Base-by-base conservation (phyloP, 2,113 vertebrate species). In the Lutjanus erythropterus region DNA sequence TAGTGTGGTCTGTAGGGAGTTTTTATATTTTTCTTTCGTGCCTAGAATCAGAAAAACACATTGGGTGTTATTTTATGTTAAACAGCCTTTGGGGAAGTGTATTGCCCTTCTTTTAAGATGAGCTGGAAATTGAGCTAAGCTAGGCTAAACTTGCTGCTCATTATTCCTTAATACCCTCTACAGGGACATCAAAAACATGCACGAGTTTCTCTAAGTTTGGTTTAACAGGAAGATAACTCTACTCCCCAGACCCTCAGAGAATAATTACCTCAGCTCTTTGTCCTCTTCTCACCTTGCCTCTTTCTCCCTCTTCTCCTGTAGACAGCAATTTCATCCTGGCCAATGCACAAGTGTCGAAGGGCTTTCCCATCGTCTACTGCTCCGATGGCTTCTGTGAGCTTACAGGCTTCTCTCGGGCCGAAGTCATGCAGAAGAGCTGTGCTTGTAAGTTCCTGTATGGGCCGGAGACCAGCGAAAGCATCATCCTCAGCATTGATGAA, bases 371-470 rank as follows among this genome's bases (percentile, higher is more conserved):
- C 62, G 98, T 99, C 90, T 99, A 99, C 94, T 99, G 98, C 92
- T 99, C 98, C 0, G 98, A 99, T 97, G 98, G 98, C 93, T 99
- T 99, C 96, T 99, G 98, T 41, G 98, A 99, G 83, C 97, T 99
- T 74, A 96, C 97, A 50, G 97, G 98, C 56, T 99, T 97, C 91
- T 96, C 97, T 55, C 95, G 98, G 69, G 97, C 96, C 0, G 98
- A 99, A 94, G 98, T 99, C 92, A 99, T 99, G 98, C 98, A 99
- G 94, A 98, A 98, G 94, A 98, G 97, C 87, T 99, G 98, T 75
- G 96, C 97, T 81, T 99, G 98, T 88, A 97, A 97, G 92, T 99
- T 99, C 93, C 95, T 99, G 58, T 97, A 96, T 60, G 98, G 98
- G 52, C 94, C 93, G 21, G 98, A 99, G 94, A 98, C 96, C 90